Conservation (phyloP, 2,888 invertebrate genomes). For the Altica lythri region DNA sequence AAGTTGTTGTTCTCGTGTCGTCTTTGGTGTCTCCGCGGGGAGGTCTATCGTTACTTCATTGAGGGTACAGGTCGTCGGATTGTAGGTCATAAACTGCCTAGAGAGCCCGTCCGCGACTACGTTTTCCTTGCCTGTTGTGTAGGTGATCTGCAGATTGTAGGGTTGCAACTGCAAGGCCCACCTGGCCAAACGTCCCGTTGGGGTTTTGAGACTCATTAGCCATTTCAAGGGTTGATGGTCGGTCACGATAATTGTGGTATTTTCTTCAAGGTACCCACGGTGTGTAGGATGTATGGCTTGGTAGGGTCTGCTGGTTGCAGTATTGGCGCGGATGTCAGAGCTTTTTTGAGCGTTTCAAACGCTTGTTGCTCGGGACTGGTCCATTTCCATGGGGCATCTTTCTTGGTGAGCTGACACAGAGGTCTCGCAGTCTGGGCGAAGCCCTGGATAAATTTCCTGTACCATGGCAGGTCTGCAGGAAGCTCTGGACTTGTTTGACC, state of each 20-base stretch:
- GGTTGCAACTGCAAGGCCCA: background rate
- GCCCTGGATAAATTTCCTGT: background rate
- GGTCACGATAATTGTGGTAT: constrained; percentile 3
- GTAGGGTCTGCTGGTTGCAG: background rate
- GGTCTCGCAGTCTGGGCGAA: background rate
- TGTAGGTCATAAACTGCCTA: constrained; percentile 7
- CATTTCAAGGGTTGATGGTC: background rate
- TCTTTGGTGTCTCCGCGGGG: background rate
- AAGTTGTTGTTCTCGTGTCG: background rate
- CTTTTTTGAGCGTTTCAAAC: background rate
- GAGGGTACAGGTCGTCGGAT: background rate
- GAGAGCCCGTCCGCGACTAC: background rate
- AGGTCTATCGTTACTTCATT: background rate
- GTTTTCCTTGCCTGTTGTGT: background rate
- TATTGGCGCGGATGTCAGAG: background rate
- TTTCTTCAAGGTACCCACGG: background rate
- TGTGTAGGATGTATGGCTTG: background rate
- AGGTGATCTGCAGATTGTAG: background rate
- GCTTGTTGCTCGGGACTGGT: background rate
- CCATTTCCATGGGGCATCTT: background rate
- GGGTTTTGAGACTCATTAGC: background rate
- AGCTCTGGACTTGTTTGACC: constrained; percentile 29
- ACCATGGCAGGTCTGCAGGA: background rate
- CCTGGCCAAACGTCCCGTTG: background rate
- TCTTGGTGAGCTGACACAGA: background rate